A percentile compares a stretch with the other conserved stretches of the same genome.
Conservation (phyloP, 2,797 vertebrate species). For the Platalea minor region DNA sequence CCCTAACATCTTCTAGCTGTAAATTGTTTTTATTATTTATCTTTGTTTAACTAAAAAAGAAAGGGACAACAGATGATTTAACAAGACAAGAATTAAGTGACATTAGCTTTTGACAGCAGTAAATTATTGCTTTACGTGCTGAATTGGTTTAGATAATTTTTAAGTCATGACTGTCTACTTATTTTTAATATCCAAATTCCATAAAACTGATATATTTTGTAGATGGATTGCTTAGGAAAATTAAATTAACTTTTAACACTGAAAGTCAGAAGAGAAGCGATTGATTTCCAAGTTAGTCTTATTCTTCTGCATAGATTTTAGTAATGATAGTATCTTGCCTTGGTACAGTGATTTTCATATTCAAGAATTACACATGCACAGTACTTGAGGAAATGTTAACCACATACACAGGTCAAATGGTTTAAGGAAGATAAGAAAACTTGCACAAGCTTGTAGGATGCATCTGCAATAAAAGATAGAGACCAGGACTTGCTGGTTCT, state of each 20-base stretch:
- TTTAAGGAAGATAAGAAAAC: not conserved
- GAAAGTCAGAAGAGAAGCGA: not conserved
- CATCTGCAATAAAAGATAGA: not conserved
- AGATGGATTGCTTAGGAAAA: constrained; percentile 33
- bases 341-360: not conserved
- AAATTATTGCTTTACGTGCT: constrained; percentile 58
- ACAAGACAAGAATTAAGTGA: constrained; percentile 73
- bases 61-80: constrained; percentile 73
- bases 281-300: constrained; percentile 35
- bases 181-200: constrained; percentile 38
- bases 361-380: not conserved
- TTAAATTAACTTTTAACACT: constrained; percentile 27
- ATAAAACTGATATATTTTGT: constrained; percentile 17
- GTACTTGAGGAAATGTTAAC: not conserved
- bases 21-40: constrained; percentile 81
- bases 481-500: not conserved
- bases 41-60: constrained; percentile 77
- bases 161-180: constrained; percentile 39
- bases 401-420: not conserved
- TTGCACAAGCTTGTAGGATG: not conserved
- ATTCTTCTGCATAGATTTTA: not conserved
- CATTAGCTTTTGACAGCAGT: constrained; percentile 67
- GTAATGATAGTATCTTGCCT: not conserved
- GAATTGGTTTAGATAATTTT: constrained; percentile 52
- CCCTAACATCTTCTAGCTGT: constrained; percentile 68